phyloP scores from a whole-genome alignment of 2,797 vertebrate species.

The Sciurus vulgaris region DNA sequence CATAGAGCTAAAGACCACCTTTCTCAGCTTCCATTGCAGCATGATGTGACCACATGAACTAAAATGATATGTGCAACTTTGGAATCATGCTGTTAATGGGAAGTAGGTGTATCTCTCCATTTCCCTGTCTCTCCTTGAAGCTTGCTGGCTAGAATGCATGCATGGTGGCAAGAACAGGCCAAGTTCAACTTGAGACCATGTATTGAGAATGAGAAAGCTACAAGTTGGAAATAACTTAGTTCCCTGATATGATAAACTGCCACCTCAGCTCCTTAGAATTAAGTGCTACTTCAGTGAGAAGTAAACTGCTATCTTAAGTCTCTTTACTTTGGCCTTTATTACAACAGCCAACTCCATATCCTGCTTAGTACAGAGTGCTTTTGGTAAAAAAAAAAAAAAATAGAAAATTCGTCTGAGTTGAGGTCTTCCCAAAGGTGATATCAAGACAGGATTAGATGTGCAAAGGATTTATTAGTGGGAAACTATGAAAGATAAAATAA shows the following conservation, averaged over 20 bases:
- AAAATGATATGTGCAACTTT: not conserved
- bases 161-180: not conserved
- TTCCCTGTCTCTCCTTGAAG: not conserved
- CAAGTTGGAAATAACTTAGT: not conserved
- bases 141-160: not conserved
- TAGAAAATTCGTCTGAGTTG: constrained; percentile 57
- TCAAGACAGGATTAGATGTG: not conserved
- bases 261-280: not conserved
- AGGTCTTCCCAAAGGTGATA: not conserved
- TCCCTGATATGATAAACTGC: not conserved
- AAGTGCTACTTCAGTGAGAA: not conserved
- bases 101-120: not conserved
- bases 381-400: constrained; percentile 32
- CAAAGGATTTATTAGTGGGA: not conserved
- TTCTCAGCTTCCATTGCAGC: not conserved
- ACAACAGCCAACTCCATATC: not conserved
- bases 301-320: constrained; percentile 17
- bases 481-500: not conserved
- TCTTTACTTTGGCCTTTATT: constrained; percentile 39
- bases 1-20: not conserved
- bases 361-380: constrained; percentile 28
- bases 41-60: not conserved
- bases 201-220: constrained; percentile 24
- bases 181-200: not conserved
- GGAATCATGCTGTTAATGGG: not conserved